phyloP scores from a whole-genome alignment of 2,797 vertebrate species.

The Helostoma temminkii region DNA sequence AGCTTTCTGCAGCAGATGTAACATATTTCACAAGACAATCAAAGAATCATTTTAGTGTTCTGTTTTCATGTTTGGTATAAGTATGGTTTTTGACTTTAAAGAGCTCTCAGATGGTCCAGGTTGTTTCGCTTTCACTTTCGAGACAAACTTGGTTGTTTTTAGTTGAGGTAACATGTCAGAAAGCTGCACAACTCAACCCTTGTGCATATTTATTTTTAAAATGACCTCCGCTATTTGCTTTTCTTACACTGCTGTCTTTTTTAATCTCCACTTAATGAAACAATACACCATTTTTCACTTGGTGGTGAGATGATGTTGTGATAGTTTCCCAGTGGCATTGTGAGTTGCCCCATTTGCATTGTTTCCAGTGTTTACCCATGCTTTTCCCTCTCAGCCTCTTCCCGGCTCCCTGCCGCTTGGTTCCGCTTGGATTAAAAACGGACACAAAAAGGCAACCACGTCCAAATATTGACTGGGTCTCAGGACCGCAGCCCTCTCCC shows the following conservation, averaged over 20 bases:
- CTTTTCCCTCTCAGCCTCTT: constrained; percentile 71
- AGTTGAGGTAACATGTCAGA: constrained; percentile 3
- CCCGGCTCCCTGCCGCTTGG: constrained; percentile 73
- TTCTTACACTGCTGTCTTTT: constrained; percentile 67
- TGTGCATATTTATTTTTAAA: constrained; percentile 20
- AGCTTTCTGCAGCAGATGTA: constrained; percentile 81
- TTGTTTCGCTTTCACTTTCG: not conserved
- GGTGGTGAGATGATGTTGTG: constrained; percentile 77
- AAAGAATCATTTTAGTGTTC: constrained; percentile 43
- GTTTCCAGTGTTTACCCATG: constrained; percentile 81
- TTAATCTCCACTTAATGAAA: constrained; percentile 84
- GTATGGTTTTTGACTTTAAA: constrained; percentile 11
- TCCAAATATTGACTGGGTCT: constrained; percentile 90
- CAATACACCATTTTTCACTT: constrained; percentile 72
- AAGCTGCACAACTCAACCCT: constrained; percentile 33
- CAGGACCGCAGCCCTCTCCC: constrained; percentile 79
- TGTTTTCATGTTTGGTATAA: constrained; percentile 31
- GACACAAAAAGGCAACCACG: constrained; percentile 75
- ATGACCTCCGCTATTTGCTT: constrained; percentile 71
- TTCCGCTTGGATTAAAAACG: constrained; percentile 82
- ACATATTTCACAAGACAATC: constrained; percentile 72
- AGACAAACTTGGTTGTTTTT: constrained; percentile 13
- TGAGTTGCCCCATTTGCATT: constrained; percentile 74
- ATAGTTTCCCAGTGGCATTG: constrained; percentile 80
- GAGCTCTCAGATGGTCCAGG: constrained; percentile 19